Base-by-base conservation (phyloP, 2,888 invertebrate species). In the Cantharis nigra region DNA sequence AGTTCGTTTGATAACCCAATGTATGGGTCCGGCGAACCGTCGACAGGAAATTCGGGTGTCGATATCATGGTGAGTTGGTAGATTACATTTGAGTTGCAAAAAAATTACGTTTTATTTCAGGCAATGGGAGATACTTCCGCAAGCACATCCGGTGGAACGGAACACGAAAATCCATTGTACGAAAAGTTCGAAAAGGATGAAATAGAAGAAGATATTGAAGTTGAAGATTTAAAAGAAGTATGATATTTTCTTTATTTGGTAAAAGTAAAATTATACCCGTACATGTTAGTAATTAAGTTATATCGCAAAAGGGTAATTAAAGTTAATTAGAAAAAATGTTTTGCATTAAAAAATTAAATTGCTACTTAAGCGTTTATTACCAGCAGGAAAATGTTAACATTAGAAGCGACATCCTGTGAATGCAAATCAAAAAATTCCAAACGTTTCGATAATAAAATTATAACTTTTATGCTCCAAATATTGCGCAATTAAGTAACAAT, bases 1-100 rank as follows among this genome's bases (percentile, higher is more conserved):
- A 83, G 82, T 64, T 81, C 85, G 2, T 86, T 86, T 74, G 86
- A 86, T 65, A 87, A 86, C 79, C 86, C 87, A 1, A 79, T 85
- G 83, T 86, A 82, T 75, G 83, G 83, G 20, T 9, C 76, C 11
- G 18, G 62, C 33, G 65, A 70, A 76, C 77, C 74, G 2, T 71
- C 78, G 9, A 76, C 78, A 11, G 70, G 72, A 30, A 33, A 13
- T 18, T 30, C 13, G 7, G 69, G 64, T 3, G 20, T 76, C 0
- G 72, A 72, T 23, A 63, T 72, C n/a, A 33, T 72, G 18, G 75
- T 75, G 67, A 62, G 70, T 70, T 64, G 7, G 2, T 7, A 7
- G n/a, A 3, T 20, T 3, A 14, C 11, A n/a, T 20, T n/a, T 13
- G 1, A 13, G 9, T 3, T 20, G 3, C 10, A 13, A 30, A 9